Evolutionary conservation across 2,888 invertebrate species (phyloP), one percentile per base, ranked within the genome.

Genomic region (Trichacis sp.): DNA sequence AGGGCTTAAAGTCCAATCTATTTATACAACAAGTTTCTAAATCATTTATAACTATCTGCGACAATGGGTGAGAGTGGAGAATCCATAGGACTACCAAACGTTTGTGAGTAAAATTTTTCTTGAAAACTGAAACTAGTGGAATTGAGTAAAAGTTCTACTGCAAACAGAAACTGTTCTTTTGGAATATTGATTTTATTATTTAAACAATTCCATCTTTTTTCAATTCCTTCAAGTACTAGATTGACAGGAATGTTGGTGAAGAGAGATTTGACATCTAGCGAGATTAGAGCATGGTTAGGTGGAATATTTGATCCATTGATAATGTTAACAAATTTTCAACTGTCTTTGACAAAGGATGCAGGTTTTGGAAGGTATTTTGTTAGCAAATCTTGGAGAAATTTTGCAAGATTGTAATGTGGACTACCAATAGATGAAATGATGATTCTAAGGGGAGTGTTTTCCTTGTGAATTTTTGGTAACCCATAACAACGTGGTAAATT

Each of bases 41-140:
- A n/a, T 54, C 36, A 69, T 70, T 73, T 73, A 57, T 62, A 19
- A 17, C 75, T 52, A 70, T 70, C 55, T 1, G 68, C 68, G 1
- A 70, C 4, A 2, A 65, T 61, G 1, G 70, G 70, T 17, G 70
- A 69, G 9, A 73, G 19, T 0, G 73, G 69, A 11, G 64, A 66
- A 6, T 71, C 68, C 70, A 72, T 72, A 1, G 68, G 64, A 12
- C 63, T 57, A 6, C 69, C 70, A 38, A 55, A 46, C 0, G 52
- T 53, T 52, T 71, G 68, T 36, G 65, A 54, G 18, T 65, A 68
- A 29, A 49, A 58, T 43, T 45, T 33, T 1, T 20, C 43, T 9
- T 58, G 17, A 48, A 57, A 66, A 20, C 19, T 6, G 38, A 64
- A 64, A 33, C n/a, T 55, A 1, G 19, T 47, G 30, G 30, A 15